Percentiles rank a stretch among this genome's conserved stretches.
Conservation (phyloP, 2,888 invertebrate species). For the Abrostola triplasia region DNA sequence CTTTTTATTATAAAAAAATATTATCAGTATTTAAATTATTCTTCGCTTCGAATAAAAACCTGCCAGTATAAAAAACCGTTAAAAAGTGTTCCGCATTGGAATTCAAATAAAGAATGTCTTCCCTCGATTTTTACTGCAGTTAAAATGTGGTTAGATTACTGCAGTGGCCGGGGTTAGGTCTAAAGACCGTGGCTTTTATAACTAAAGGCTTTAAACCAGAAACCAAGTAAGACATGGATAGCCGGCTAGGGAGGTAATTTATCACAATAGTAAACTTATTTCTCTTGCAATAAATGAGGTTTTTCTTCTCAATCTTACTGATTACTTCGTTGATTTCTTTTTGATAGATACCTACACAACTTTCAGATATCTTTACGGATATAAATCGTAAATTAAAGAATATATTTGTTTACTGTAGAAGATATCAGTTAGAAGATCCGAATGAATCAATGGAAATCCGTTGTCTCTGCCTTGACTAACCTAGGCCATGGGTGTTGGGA, state of each 20-base stretch:
- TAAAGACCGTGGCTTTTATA: neutral
- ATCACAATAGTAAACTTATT: neutral
- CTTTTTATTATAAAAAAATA: too few relatives aligned
- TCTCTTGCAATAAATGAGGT: neutral
- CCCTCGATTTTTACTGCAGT: neutral
- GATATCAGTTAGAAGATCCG: too few relatives aligned
- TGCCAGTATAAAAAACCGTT: neutral
- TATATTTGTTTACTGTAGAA: too few relatives aligned
- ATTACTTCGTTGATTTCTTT: neutral
- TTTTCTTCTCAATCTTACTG: neutral
- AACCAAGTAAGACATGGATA: neutral
- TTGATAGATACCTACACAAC: neutral
- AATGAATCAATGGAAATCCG: too few relatives aligned
- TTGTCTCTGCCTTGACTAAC: too few relatives aligned
- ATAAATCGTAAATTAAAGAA: too few relatives aligned
- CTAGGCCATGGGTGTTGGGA: too few relatives aligned
- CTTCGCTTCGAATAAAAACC: neutral
- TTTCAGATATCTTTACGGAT: too few relatives aligned
- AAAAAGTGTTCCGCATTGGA: neutral
- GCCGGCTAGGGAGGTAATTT: neutral
- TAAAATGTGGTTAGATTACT: slow-evolving; percentile 1
- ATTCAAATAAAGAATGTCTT: slow-evolving; percentile 3
- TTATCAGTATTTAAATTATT: too few relatives aligned
- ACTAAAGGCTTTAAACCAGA: slow-evolving; percentile 3
- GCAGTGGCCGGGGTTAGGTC: neutral